Evolutionary conservation across 2,888 invertebrate species (phyloP).

Genomic region (Megalurothrips usitatus): DNA sequence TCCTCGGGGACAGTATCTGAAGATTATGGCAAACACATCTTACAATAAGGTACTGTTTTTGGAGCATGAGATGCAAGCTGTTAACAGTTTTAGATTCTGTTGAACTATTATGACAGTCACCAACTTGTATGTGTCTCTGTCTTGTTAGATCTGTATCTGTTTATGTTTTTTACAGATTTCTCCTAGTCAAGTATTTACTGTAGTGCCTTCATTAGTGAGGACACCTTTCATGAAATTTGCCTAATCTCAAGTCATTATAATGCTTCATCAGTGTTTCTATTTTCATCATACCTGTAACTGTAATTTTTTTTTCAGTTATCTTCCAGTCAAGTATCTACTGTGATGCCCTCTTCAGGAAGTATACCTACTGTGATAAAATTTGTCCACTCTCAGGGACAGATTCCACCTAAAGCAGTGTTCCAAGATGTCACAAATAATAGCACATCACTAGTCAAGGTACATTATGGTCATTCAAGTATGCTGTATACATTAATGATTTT

Average conservation of each 20-base stretch:
- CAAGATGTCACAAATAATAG: background rate
- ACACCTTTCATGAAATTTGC: background rate
- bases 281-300: background rate
- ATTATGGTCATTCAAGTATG: background rate
- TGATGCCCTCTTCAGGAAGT: background rate
- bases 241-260: background rate
- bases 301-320: background rate
- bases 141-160: too few species aligned
- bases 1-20: too few species aligned
- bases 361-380: too few species aligned
- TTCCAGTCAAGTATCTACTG: background rate
- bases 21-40: too few species aligned
- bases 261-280: background rate
- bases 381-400: background rate
- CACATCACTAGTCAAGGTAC: background rate
- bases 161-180: too few species aligned
- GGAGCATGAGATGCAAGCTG: too few species aligned
- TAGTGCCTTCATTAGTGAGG: background rate
- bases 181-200: background rate
- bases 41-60: too few species aligned
- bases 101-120: too few species aligned
- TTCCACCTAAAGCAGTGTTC: background rate
- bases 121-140: too few species aligned
- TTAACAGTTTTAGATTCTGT: too few species aligned
- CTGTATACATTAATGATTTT: background rate